Evolutionary conservation across 2,797 vertebrate species (phyloP), one percentile per base, ranked within the genome.

Genomic region (Bothrops alternatus): DNA sequence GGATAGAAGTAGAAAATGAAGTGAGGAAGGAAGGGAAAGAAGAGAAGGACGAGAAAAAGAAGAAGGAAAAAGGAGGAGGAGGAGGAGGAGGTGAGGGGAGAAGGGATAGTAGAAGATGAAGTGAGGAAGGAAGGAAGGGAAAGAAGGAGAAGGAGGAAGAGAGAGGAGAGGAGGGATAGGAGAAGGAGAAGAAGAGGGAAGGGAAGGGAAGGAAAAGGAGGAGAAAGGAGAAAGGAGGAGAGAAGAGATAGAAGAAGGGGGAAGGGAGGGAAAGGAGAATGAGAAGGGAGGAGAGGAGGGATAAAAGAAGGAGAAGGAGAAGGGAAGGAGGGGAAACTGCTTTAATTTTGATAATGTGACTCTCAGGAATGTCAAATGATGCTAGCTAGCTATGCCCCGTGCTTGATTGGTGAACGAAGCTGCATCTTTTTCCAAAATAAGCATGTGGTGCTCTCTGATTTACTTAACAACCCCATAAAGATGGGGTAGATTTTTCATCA

Each of bases 321-420:
- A 78, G 55, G 18, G 69, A 42, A 47, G n/a, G 58, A 42, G 7
- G 50, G 10, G 58, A 60, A 73, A 18, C 56, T 56, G 0, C 0
- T 55, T 14, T 78, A 0, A 0, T 0, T 0, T 0, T 2, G 3
- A 60, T 0, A 0, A 18, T 2, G 0, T 1, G 20, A n/a, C 47
- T 0, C 0, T 0, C 25, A 11, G 4, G 42, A 90, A 32, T 61
- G 2, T 16, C 0, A 0, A 3, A 13, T n/a, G 12, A 0, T 0
- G 0, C 0, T 12, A 88, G 2, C 7, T 4, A 0, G 4, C 23
- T 89, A 32, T 32, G 42, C 60, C 14, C 86, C 0, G 0, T 3
- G 0, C 5, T 85, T 73, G 23, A 20, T n/a, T 28, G 55, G 60
- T 5, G 5, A 28, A 37, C n/a, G 10, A 86, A 58, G 10, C 55